These are phyloP conservation scores for Panthera tigris DNA, from an alignment of 2,113 vertebrate species.

Conservation along the genomic window DNA sequence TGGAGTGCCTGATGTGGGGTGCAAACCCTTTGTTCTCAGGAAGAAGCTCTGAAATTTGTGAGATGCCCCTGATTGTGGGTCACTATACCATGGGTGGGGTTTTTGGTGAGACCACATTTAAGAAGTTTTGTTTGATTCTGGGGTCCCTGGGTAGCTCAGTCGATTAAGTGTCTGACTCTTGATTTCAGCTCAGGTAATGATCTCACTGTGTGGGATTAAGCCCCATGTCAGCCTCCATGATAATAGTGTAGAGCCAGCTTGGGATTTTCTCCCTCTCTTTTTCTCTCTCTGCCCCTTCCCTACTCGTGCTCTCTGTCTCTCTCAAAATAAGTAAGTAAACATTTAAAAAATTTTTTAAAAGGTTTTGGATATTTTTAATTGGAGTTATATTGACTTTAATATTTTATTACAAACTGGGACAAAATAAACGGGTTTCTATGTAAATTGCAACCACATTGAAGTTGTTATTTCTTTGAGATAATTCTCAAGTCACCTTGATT, in stretches of 20 bases:
- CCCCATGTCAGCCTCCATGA: too few relatives aligned
- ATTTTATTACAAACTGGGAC: not conserved
- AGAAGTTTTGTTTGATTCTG: not conserved
- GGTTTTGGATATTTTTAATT: not conserved
- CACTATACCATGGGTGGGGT: not conserved
- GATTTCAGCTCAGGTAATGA: too few relatives aligned
- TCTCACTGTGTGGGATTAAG: too few relatives aligned
- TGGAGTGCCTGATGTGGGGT: not conserved
- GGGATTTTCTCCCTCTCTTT: too few relatives aligned
- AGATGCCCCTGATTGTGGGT: not conserved
- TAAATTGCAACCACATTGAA: not conserved
- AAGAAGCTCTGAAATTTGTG: not conserved
- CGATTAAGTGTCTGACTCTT: too few relatives aligned
- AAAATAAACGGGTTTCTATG: not conserved
- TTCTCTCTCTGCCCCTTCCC: too few relatives aligned
- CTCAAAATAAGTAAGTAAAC: too few relatives aligned
- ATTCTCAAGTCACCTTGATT: not conserved
- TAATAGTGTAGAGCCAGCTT: too few relatives aligned
- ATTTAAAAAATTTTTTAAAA: not conserved
- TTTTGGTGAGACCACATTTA: not conserved
- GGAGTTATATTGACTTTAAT: not conserved
- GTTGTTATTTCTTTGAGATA: not conserved
- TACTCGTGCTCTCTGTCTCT: too few relatives aligned
- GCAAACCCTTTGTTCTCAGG: not conserved
- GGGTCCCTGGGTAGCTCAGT: too few relatives aligned